Evolutionary conservation across 2,797 vertebrate species (phyloP).

Genomic region (Tapirus indicus): DNA sequence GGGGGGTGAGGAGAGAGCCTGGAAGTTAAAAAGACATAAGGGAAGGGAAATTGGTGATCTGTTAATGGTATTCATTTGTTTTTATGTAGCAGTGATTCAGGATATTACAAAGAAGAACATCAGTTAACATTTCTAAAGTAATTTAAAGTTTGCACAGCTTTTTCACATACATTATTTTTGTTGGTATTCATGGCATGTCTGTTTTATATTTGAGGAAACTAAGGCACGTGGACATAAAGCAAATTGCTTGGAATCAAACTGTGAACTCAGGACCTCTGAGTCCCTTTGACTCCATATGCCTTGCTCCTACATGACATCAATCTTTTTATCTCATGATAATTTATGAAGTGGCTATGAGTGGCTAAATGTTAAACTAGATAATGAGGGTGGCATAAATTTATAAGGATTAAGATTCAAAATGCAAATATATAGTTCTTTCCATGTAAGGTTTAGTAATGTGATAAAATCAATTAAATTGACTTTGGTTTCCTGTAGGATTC

Average conservation of each 20-base stretch:
- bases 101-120: background rate
- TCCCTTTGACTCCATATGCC: background rate
- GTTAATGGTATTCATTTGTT: background rate
- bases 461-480: conserved; percentile 55
- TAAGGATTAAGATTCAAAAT: conserved; percentile 59
- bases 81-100: background rate
- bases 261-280: background rate
- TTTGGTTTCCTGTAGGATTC: background rate
- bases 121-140: background rate
- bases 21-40: background rate
- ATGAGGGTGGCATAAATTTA: conserved; percentile 53
- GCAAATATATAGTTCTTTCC: conserved; percentile 26
- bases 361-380: conserved; percentile 25
- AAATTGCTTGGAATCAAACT: background rate
- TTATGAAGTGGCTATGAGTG: conserved; percentile 27
- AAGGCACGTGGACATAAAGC: background rate
- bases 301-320: background rate
- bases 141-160: background rate
- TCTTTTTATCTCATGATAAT: conserved; percentile 25
- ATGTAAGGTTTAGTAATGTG: conserved; percentile 39
- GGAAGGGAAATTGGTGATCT: background rate
- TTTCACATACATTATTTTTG: background rate
- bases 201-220: conserved; percentile 49
- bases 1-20: background rate
- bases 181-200: background rate